Evolutionary conservation across 2,113 vertebrate genomes (phyloP), one percentile per base, ranked within the genome.

Genomic region (Craseonycteris thonglongyai): DNA sequence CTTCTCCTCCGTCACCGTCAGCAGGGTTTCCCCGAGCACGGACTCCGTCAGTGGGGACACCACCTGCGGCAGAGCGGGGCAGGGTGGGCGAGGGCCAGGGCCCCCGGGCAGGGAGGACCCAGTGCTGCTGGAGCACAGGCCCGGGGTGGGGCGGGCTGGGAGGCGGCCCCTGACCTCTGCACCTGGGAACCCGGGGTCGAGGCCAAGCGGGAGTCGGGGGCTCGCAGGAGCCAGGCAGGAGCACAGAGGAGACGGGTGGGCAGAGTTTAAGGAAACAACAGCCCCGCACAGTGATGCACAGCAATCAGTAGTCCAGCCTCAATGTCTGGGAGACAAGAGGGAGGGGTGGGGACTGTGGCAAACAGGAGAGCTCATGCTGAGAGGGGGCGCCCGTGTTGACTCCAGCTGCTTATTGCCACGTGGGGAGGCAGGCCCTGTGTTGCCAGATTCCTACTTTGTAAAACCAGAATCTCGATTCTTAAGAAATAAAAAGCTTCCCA

Each of bases 1-100:
- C 96, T 99, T 99, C 92, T 99, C 99, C n/a, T 99, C 99, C 0
- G 98, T 99, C 97, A 99, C 99, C 0, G 99, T 99, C 97, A 99
- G 99, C 16, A 98, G 88, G 0, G 98, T 98, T 98, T 99, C 99
- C 0, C 99, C 99, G 42, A 99, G 97, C 56, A 99, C 98, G 0
- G 99, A 99, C 80, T 99, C 99, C 72, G 99, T 98, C 42, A 99
- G 98, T 0, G 99, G 99, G 68, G 99, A 99, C 96, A 99, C 99
- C 30, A 99, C 99, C 99, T 99, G 98, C 16, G 81, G 85, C 58
- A 95, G 4, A 79, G 63, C 0, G 7, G 79, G 85, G 30, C 18
- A 22, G 72, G 42, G 33, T 88, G 0, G 0, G 95, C 33, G 88
- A 75, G 4, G 0, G 54, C 42, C 61, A 15, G 90, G 76, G 58